Conservation (phyloP, 2,113 vertebrate species). For the Oreocharis arfaki region DNA sequence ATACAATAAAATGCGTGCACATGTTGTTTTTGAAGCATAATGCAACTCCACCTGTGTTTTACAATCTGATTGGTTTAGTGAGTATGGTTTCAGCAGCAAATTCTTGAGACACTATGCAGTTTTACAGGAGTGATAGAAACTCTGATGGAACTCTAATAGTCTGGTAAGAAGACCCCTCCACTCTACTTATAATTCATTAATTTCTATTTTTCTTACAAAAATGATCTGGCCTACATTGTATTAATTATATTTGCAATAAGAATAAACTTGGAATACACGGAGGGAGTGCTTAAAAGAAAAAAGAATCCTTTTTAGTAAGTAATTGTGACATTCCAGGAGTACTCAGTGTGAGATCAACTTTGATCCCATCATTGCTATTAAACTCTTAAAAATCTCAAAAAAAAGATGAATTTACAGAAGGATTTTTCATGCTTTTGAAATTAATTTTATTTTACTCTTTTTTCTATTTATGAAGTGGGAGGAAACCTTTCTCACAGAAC, state of each 20-base stretch:
- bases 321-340: not conserved
- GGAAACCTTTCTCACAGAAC: not conserved
- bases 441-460: not conserved
- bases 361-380: not conserved
- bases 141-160: not conserved
- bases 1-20: not conserved
- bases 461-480: not conserved
- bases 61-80: not conserved
- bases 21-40: not conserved
- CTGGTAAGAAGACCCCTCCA: not conserved
- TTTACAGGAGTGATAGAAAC: not conserved
- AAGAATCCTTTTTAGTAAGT: not conserved
- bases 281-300: not conserved
- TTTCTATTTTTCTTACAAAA: not conserved
- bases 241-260: not conserved
- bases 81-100: not conserved
- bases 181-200: not conserved
- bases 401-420: not conserved
- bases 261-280: not conserved
- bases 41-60: not conserved
- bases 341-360: not conserved
- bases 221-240: rapidly evolving
- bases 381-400: not conserved
- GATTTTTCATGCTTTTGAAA: not conserved
- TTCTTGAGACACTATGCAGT: not conserved